Percentiles rank a stretch among this genome's conserved stretches.
Conservation (phyloP, 2,113 vertebrate genomes). For the Sterrhoptilus dennistouni region DNA sequence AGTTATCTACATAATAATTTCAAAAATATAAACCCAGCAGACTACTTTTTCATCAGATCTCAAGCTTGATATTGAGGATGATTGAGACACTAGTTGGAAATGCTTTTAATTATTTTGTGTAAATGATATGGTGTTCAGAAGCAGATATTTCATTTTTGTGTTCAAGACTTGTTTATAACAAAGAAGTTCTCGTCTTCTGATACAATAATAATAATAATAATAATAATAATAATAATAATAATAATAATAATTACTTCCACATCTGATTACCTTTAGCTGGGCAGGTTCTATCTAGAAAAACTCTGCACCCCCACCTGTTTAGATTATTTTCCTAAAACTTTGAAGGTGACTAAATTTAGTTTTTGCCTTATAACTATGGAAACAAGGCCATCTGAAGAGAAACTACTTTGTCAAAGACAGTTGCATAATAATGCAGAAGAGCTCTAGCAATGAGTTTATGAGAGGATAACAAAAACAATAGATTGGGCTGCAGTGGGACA, state of each 20-base stretch:
- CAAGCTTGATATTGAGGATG: neutral
- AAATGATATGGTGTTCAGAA: neutral
- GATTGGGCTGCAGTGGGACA: neutral
- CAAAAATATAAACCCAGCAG: neutral
- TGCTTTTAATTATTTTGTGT: neutral
- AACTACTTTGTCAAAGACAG: neutral
- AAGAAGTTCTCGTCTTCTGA: neutral
- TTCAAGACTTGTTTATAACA: neutral
- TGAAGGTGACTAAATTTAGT: neutral
- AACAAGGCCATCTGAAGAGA: neutral
- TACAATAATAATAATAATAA: neutral
- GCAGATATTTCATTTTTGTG: neutral
- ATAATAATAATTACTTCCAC: neutral
- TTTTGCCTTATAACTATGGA: neutral
- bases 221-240: neutral
- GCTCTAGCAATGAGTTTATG: neutral
- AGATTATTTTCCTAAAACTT: neutral
- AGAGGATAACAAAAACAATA: neutral
- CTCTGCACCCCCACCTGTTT: accelerated
- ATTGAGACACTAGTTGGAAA: neutral
- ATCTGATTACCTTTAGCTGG: neutral
- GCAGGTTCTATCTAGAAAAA: neutral
- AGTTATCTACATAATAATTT: neutral
- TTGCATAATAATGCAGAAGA: neutral
- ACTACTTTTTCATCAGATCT: neutral